Conservation (phyloP, 1,140 invertebrate genomes). For the Lucilia cuprina region DNA sequence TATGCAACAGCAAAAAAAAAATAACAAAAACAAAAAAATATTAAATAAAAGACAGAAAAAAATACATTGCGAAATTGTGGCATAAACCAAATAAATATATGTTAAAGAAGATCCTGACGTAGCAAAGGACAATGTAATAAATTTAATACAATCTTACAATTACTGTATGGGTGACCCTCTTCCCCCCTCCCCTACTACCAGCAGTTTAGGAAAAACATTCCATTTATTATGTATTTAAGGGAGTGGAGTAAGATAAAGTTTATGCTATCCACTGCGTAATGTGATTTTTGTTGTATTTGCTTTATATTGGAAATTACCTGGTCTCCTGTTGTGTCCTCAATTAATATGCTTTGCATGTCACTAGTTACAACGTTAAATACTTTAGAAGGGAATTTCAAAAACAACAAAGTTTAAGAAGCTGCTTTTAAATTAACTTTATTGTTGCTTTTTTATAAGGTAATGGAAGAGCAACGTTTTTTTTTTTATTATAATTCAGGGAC, state of each 20-base stretch:
- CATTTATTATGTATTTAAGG: background rate
- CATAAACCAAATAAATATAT: background rate
- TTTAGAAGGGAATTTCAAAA: too few species aligned
- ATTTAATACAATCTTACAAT: background rate
- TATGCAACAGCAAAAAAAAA: background rate
- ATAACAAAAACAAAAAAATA: background rate
- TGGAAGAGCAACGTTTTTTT: too few species aligned
- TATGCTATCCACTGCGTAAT: too few species aligned
- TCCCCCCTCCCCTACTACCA: too few species aligned
- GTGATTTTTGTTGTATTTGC: background rate
- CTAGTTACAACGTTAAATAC: background rate
- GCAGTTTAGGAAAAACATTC: background rate
- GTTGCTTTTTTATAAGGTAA: too few species aligned
- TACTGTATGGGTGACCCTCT: too few species aligned
- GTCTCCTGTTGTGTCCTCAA: background rate
- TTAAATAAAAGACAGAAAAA: background rate
- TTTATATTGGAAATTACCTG: background rate
- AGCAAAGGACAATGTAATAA: too few species aligned
- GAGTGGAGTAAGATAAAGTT: background rate
- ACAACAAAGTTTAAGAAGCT: too few species aligned
- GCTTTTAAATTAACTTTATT: too few species aligned
- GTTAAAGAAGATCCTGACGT: too few species aligned
- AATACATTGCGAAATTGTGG: background rate
- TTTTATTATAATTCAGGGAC: too few species aligned
- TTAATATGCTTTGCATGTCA: background rate